Evolutionary conservation across 2,888 invertebrate species (phyloP).

Genomic region (Scaptomyza reducta): DNA sequence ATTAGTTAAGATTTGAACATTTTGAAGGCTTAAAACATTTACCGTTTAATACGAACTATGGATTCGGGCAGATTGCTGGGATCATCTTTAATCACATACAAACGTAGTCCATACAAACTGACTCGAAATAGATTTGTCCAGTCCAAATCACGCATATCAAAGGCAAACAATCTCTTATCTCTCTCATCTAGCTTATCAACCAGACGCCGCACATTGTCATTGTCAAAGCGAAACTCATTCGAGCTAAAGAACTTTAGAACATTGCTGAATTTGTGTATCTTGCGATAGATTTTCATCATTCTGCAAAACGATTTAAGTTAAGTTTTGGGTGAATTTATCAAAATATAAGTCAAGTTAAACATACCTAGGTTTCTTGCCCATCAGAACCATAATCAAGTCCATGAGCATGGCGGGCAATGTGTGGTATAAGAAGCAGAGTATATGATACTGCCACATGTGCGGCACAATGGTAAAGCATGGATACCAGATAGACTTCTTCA

Average conservation of each 20-base stretch:
- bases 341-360: conserved; percentile 17
- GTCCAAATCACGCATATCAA: conserved; percentile 89
- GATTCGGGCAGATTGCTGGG: conserved; percentile 89
- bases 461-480: conserved; percentile 86
- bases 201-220: conserved; percentile 86
- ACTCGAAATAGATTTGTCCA: conserved; percentile 86
- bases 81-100: conserved; percentile 92
- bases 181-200: conserved; percentile 83
- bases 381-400: conserved; percentile 85
- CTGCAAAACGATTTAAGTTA: conserved; percentile 83
- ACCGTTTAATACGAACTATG: conserved; percentile 88
- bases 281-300: conserved; percentile 91
- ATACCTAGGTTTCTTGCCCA: conserved; percentile 84
- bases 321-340: not conserved
- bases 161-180: conserved; percentile 88
- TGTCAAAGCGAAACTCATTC: conserved; percentile 89
- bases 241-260: conserved; percentile 91
- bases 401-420: conserved; percentile 87
- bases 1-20: not conserved
- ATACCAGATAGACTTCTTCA: conserved; percentile 89
- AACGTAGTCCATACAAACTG: conserved; percentile 90
- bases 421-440: conserved; percentile 87
- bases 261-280: conserved; percentile 92
- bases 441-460: conserved; percentile 84
- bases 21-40: conserved; percentile 22